These are phyloP conservation scores for Suncus etruscus DNA, from an alignment of 2,113 vertebrate genomes.

Conservation along the genomic window DNA sequence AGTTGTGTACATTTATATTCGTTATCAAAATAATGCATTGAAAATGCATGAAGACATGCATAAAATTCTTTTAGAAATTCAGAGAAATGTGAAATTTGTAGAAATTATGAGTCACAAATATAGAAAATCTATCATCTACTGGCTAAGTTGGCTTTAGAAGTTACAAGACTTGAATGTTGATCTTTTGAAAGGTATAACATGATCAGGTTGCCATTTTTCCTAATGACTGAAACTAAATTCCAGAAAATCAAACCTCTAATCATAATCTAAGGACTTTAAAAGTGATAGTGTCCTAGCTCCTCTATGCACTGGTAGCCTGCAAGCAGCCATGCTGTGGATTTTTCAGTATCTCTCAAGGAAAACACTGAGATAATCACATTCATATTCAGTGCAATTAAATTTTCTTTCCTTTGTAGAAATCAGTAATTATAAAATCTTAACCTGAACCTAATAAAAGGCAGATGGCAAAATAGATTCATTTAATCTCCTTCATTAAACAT, in stretches of 20 bases:
- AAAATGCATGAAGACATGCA: background rate
- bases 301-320: background rate
- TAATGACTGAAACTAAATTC: background rate
- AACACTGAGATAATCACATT: background rate
- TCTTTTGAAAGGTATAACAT: background rate
- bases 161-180: background rate
- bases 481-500: background rate
- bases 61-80: background rate
- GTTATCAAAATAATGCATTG: background rate
- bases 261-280: background rate
- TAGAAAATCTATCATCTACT: background rate
- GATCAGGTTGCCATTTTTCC: background rate
- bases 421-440: background rate
- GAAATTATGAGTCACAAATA: background rate
- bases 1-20: background rate
- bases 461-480: background rate
- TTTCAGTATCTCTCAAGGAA: background rate
- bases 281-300: background rate
- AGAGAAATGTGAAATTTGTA: background rate
- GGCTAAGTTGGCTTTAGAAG: background rate
- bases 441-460: background rate
- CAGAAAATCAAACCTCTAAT: background rate
- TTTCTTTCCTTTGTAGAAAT: background rate
- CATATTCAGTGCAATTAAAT: background rate
- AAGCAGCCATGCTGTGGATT: too few relatives aligned